phyloP scores from a whole-genome alignment of 2,113 vertebrate species.

The Laticauda colubrina region DNA sequence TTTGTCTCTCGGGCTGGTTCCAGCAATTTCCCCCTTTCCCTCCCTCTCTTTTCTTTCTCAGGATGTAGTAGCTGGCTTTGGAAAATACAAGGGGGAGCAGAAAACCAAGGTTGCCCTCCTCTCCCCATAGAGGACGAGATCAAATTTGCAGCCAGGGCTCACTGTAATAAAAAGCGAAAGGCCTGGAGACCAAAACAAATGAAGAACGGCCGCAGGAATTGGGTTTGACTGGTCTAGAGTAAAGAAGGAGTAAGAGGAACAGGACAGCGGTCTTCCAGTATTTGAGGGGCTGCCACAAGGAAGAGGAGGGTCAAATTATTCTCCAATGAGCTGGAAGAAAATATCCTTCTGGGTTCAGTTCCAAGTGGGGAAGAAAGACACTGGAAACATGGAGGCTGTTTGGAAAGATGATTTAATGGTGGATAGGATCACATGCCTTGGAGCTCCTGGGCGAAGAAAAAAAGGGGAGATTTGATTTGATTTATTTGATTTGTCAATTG shows the following conservation, averaged over 20 bases:
- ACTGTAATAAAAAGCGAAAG: neutral
- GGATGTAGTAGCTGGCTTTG: conserved; percentile 32
- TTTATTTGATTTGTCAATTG: too few relatives aligned
- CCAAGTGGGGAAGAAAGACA: too few relatives aligned
- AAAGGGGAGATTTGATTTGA: too few relatives aligned
- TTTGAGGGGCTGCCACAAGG: neutral
- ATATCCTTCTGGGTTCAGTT: too few relatives aligned
- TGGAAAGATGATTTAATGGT: too few relatives aligned
- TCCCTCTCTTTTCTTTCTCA: conserved; percentile 16
- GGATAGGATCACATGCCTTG: too few relatives aligned
- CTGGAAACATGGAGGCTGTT: too few relatives aligned
- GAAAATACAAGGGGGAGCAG: conserved; percentile 18
- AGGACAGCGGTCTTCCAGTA: neutral
- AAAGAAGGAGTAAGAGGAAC: too few relatives aligned
- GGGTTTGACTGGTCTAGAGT: neutral
- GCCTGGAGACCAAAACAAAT: neutral
- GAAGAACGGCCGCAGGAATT: neutral
- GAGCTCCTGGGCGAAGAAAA: too few relatives aligned
- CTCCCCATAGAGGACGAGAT: neutral
- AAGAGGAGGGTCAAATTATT: neutral
- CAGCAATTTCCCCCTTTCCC: neutral
- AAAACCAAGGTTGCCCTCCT: neutral
- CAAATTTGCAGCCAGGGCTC: neutral
- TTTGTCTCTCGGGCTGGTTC: conserved; percentile 71
- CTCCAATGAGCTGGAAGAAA: too few relatives aligned